phyloP scores from a whole-genome alignment of 1,140 invertebrate species.

The Leptinotarsa lineolata region DNA sequence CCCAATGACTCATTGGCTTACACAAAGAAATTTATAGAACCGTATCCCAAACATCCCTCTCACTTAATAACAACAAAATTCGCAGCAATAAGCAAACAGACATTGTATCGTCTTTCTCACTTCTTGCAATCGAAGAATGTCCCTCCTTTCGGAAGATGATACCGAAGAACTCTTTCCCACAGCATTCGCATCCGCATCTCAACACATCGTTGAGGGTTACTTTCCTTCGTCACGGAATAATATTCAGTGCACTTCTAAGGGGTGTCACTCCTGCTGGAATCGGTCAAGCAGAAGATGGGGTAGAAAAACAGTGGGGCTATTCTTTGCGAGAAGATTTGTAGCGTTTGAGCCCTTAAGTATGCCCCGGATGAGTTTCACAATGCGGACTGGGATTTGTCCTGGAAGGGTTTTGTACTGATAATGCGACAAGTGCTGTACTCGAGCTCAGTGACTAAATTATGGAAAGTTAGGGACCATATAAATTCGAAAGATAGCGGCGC shows the following conservation, averaged over 20 bases:
- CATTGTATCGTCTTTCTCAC: background rate
- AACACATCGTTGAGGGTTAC: too few relatives aligned
- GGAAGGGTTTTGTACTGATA: constrained; percentile 12
- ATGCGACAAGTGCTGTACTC: constrained; percentile 13
- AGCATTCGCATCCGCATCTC: too few relatives aligned
- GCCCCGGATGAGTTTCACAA: constrained; percentile 9
- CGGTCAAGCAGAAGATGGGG: constrained; percentile 11
- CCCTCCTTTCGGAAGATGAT: background rate
- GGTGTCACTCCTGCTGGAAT: background rate
- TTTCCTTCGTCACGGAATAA: background rate
- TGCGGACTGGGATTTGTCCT: constrained; percentile 10
- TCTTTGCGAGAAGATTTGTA: constrained; percentile 26
- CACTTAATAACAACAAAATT: background rate
- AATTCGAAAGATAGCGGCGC: too few relatives aligned
- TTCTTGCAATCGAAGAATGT: background rate
- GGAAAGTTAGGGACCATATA: too few relatives aligned
- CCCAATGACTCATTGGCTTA: background rate
- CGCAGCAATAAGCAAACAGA: constrained; percentile 2
- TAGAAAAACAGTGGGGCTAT: constrained; percentile 16
- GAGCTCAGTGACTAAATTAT: background rate
- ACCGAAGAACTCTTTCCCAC: background rate
- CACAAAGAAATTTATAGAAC: background rate
- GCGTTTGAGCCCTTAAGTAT: constrained; percentile 24
- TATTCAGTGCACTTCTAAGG: background rate
- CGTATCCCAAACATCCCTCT: background rate